Evolutionary conservation across 2,797 vertebrate genomes (phyloP).

Genomic region (Anabacerthia variegaticeps): DNA sequence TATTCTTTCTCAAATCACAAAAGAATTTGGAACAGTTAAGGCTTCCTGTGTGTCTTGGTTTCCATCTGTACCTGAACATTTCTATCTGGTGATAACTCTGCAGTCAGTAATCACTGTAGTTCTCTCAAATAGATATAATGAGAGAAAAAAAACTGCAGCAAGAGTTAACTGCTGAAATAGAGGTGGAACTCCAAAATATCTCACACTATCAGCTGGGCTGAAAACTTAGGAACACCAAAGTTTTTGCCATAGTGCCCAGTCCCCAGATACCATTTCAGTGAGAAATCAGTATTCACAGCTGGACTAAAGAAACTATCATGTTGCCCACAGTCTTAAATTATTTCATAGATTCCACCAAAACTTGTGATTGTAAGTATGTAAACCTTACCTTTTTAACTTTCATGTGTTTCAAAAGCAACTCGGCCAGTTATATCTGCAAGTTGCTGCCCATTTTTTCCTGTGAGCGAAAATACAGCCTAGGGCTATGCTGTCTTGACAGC

Average conservation of each 20-base stretch:
- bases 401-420: background rate
- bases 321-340: background rate
- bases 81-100: background rate
- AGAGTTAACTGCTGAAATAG: background rate
- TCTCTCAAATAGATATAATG: background rate
- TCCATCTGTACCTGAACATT: background rate
- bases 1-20: background rate
- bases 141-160: background rate
- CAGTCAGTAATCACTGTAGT: background rate
- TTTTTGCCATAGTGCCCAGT: background rate
- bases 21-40: background rate
- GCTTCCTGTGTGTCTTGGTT: background rate
- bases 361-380: background rate
- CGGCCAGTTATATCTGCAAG: background rate
- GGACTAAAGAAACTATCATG: background rate
- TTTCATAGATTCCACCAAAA: background rate
- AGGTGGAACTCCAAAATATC: background rate
- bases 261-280: background rate
- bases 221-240: background rate
- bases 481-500: background rate
- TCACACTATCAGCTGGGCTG: background rate
- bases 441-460: background rate
- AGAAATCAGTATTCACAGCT: background rate
- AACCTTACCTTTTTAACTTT: background rate
- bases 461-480: background rate